Conservation (phyloP, 1,140 invertebrate species). For the Babylonia areolata region DNA sequence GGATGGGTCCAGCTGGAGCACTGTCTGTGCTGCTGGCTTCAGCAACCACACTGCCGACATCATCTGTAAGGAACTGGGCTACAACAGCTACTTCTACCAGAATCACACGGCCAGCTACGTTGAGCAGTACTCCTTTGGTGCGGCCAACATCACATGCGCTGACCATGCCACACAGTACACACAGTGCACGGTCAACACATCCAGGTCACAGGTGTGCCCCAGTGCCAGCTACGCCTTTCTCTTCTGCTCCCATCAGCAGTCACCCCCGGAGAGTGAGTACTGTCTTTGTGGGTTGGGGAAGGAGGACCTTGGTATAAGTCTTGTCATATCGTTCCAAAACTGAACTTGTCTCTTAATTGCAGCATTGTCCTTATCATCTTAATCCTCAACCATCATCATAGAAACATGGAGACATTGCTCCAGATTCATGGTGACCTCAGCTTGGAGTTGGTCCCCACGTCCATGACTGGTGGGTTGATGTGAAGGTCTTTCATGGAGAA, state of each 20-base stretch:
- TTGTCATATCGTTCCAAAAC: too few species aligned
- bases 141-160: constrained; percentile 54
- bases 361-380: too few species aligned
- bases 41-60: constrained; percentile 78
- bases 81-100: constrained; percentile 58
- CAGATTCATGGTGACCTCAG: too few species aligned
- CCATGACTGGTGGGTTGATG: too few species aligned
- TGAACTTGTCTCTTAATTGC: too few species aligned
- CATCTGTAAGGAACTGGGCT: constrained; percentile 84
- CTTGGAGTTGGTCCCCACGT: too few species aligned
- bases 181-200: constrained; percentile 78
- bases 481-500: too few species aligned
- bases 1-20: constrained; percentile 41
- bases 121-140: constrained; percentile 23
- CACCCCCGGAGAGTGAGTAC: background rate
- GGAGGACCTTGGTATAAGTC: too few species aligned
- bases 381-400: too few species aligned
- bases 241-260: constrained; percentile 53
- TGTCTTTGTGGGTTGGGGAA: background rate
- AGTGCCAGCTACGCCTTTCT: constrained; percentile 58
- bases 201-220: constrained; percentile 42
- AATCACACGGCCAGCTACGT: constrained; percentile 55
- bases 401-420: too few species aligned
- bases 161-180: constrained; percentile 76
- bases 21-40: constrained; percentile 61